Evolutionary conservation across 2,797 vertebrate genomes (phyloP).

Genomic region (Eurystomus glaucurus): DNA sequence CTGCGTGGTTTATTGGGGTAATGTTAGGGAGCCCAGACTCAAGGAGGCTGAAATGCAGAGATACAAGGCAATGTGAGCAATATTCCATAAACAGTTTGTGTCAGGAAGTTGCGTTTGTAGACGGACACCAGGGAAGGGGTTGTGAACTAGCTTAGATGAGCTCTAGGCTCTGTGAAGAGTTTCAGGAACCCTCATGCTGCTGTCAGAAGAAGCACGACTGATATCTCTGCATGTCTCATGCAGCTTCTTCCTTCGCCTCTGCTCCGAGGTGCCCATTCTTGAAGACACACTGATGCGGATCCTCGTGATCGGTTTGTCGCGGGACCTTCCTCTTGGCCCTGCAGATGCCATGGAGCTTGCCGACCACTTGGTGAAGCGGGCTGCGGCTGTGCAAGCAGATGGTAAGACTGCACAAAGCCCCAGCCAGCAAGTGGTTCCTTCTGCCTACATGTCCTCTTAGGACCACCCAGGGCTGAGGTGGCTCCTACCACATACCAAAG

Average conservation of each 20-base stretch:
- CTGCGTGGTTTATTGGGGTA: background rate
- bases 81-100: background rate
- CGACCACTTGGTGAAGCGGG: constrained; percentile 96
- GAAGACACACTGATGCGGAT: constrained; percentile 98
- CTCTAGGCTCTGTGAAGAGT: background rate
- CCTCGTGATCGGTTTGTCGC: constrained; percentile 94
- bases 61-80: fast-evolving
- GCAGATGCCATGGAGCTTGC: constrained; percentile 98
- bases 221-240: background rate
- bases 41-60: background rate
- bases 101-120: background rate
- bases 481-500: background rate
- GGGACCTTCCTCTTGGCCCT: constrained; percentile 94
- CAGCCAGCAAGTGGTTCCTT: background rate
- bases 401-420: constrained; percentile 81
- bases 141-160: background rate
- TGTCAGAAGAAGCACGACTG: background rate
- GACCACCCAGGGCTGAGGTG: background rate
- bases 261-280: constrained; percentile 96
- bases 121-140: background rate
- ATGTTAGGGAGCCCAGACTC: background rate
- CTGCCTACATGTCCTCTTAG: background rate
- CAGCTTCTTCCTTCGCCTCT: constrained; percentile 98
- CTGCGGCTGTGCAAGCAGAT: constrained; percentile 94
- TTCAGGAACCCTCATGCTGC: background rate